Evolutionary conservation across 2,888 invertebrate genomes (phyloP).

Genomic region (Pedicia rivosa): DNA sequence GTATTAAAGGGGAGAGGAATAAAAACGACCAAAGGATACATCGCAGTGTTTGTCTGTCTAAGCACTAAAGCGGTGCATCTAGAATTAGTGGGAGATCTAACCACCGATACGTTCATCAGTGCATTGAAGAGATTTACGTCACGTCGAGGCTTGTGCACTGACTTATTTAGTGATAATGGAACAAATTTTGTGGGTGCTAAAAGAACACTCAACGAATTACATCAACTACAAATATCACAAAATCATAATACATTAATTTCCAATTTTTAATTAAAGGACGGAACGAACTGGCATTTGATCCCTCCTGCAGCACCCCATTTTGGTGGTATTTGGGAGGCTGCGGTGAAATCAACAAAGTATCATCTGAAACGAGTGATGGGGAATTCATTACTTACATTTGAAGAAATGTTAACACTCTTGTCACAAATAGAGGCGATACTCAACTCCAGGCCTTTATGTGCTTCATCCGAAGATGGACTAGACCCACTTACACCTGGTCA

Average conservation of each 20-base stretch:
- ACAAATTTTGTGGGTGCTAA: slow-evolving; percentile 19
- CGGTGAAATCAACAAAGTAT: background rate
- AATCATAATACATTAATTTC: background rate
- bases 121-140: slow-evolving; percentile 16
- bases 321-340: background rate
- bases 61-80: slow-evolving; percentile 12
- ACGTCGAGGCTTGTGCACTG: slow-evolving; percentile 14
- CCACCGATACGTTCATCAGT: slow-evolving; percentile 15
- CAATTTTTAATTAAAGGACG: too few species aligned
- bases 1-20: slow-evolving; percentile 10
- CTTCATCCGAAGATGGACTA: too few species aligned
- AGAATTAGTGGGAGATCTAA: slow-evolving; percentile 10
- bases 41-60: slow-evolving; percentile 17
- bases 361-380: background rate
- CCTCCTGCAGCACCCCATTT: background rate
- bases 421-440: background rate
- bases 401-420: background rate
- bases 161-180: slow-evolving; percentile 17
- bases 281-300: too few species aligned
- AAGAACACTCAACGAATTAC: background rate
- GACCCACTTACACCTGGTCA: too few species aligned
- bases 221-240: too few species aligned
- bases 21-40: slow-evolving; percentile 14
- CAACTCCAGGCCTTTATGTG: slow-evolving; percentile 1
- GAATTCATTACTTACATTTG: background rate